phyloP scores from a whole-genome alignment of 2,888 invertebrate species.

The Linyphia triangularis region DNA sequence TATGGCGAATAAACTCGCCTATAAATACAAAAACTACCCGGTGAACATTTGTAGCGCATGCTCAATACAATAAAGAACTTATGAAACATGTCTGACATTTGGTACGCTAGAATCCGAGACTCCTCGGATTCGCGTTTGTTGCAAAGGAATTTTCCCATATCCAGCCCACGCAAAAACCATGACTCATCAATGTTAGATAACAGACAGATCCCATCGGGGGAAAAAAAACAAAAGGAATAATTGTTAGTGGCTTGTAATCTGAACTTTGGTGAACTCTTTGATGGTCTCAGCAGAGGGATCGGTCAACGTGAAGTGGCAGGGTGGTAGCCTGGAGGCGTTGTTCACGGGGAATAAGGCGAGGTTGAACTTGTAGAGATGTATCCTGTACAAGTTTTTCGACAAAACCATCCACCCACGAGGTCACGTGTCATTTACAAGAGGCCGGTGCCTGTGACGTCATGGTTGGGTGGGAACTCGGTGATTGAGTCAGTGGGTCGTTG shows the following conservation, averaged over 20 bases:
- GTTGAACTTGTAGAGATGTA: not conserved
- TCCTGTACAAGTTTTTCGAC: constrained; percentile 2
- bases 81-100: not conserved
- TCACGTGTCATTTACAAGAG: constrained; percentile 67
- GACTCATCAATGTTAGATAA: not conserved
- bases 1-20: constrained; percentile 9
- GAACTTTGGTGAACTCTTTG: not conserved
- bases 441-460: constrained; percentile 63
- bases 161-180: not conserved
- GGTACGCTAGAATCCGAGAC: not conserved
- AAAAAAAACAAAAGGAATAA: too few species aligned
- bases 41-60: not conserved
- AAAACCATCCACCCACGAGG: constrained; percentile 52
- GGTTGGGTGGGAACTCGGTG: constrained; percentile 66
- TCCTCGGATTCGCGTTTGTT: not conserved
- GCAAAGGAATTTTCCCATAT: not conserved
- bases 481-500: constrained; percentile 74
- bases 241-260: not conserved
- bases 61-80: constrained; percentile 9
- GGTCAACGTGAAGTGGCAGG: not conserved
- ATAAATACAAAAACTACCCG: constrained; percentile 4
- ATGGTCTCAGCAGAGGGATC: not conserved
- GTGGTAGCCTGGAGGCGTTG: not conserved
- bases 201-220: not conserved
- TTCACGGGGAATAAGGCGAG: constrained; percentile 16